Base-by-base conservation (phyloP, 2,888 invertebrate species). In the Patella ulyssiponensis region DNA sequence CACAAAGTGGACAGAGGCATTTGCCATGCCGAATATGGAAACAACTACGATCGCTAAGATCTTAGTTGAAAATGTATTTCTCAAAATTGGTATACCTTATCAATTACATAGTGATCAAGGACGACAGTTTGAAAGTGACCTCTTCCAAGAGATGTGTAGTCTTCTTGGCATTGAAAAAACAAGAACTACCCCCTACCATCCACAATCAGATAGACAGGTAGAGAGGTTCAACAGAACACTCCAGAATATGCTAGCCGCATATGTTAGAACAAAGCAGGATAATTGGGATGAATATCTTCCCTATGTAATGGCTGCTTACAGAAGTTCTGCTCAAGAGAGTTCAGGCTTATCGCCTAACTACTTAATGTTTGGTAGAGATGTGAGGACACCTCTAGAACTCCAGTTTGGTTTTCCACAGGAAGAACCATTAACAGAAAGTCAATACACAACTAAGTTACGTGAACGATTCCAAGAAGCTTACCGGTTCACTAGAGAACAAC, bases 201-300 rank as follows among this genome's bases (percentile, higher is more conserved):
- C 79, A 1, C 23, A n/a, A 1, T 33, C 53, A n/a, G 70, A 88
- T 76, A 88, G 85, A 0, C 33, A 77, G 11, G 76, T 27, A 82
- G 71, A 76, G 27, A 71, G 76, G 17, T 74, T 74, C 17, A 64
- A 74, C 17, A 56, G 27, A 27, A 74, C 84, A 3, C 69, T 85
- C 23, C 52, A 69, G 5, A 69, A 77, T 27, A 79, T 82, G 75
- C 12, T 87, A 9, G 4, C 58, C 5, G 58, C 58, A 7, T n/a
- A 58, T 9, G 17, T 58, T 20, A 58, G 58, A 58, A 58, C 14
- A n/a, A 58, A 58, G 15, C n/a, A 58, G 20, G 58, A 58, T 58
- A 20, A 58, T 20, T 58, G 58, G 58, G 58, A 58, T 20, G n/a
- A 58, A 14, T 58, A 58, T 20, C 58, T 58, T 58, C 58, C n/a